Base-by-base conservation (phyloP, 2,888 invertebrate genomes). In the Hypselothyrea guttata region DNA sequence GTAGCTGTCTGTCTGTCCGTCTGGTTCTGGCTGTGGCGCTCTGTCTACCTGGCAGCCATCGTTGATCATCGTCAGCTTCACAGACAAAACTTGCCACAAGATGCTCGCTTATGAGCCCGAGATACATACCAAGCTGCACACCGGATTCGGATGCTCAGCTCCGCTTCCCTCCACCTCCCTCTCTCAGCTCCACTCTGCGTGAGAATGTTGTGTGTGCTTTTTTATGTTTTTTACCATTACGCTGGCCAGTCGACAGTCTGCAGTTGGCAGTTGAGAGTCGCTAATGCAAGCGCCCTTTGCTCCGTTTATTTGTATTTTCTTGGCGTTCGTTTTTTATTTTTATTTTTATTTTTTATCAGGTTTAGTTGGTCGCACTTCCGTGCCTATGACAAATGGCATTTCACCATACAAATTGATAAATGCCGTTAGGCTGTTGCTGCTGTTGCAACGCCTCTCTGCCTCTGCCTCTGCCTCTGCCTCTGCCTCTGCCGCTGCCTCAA, bases 351-450 rank as follows among this genome's bases (percentile, higher is more conserved):
- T 22, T 22, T 22, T 22, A 22, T 22, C 22, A 22, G 5, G 3
- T 22, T 22, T 22, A 4, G 3, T 22, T 22, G 22, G 22, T 51
- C 48, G 44, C 51, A 70, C 70, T 69, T 69, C 69, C 69, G 70
- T 37, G 55, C n/a, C 71, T 63, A 62, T 72, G 78, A 77, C 72
- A 81, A 77, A 78, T 78, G 75, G 64, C 70, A 49, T 60, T 67
- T 74, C 70, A 65, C 58, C 61, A 62, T 70, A 72, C 57, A 74
- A 77, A 78, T 78, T 78, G 78, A 81, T 78, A 75, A 75, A 65
- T 78, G 63, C 77, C 77, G 78, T 78, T 79, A 74, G 70, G 42
- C 62, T 53, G 45, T 46, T 57, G 72, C 63, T 57, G 61, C 18
- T 38, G 38, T 45, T 31, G 38, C 41, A 59, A 51, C 75, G 61